These are phyloP conservation scores for Takifugu rubripes DNA, from an alignment of 2,797 vertebrate genomes.

Conservation along the genomic window DNA sequence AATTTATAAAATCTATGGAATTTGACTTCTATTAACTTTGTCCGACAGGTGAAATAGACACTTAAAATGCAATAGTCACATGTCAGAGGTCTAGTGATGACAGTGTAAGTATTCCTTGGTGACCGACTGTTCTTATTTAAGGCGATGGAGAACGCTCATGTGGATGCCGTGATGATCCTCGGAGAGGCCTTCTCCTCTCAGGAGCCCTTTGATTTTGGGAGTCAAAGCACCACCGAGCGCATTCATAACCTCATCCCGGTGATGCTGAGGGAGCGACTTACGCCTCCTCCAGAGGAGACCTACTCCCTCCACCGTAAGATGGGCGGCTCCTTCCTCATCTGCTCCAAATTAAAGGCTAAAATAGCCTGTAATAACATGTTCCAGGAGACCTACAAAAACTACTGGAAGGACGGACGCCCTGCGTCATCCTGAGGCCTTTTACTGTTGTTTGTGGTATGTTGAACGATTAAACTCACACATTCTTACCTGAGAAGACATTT, in stretches of 20 bases:
- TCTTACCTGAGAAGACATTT: constrained; percentile 10
- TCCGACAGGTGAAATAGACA: not conserved
- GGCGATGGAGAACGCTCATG: constrained; percentile 90
- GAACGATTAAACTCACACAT: constrained; percentile 31
- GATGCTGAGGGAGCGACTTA: constrained; percentile 90
- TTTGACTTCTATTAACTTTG: too few relatives aligned
- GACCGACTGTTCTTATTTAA: constrained; percentile 29
- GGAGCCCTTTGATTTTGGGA: constrained; percentile 86
- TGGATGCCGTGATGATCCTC: constrained; percentile 94
- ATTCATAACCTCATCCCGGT: constrained; percentile 91
- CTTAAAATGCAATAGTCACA: too few relatives aligned
- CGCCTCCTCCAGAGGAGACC: constrained; percentile 91
- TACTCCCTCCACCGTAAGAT: constrained; percentile 98
- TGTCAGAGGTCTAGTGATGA: too few relatives aligned
- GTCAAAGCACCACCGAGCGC: constrained; percentile 89
- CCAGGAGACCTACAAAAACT: constrained; percentile 80
- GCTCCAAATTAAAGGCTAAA: constrained; percentile 88
- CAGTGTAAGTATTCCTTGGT: too few relatives aligned
- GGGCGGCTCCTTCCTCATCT: constrained; percentile 97
- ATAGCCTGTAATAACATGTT: constrained; percentile 90
- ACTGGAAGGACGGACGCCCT: constrained; percentile 69
- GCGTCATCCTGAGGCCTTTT: not conserved
- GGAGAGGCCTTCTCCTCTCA: constrained; percentile 89
- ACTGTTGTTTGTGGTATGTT: constrained; percentile 5
- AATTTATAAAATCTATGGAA: not conserved